Evolutionary conservation across 2,888 invertebrate genomes (phyloP).

Genomic region (Ophion ellenae): DNA sequence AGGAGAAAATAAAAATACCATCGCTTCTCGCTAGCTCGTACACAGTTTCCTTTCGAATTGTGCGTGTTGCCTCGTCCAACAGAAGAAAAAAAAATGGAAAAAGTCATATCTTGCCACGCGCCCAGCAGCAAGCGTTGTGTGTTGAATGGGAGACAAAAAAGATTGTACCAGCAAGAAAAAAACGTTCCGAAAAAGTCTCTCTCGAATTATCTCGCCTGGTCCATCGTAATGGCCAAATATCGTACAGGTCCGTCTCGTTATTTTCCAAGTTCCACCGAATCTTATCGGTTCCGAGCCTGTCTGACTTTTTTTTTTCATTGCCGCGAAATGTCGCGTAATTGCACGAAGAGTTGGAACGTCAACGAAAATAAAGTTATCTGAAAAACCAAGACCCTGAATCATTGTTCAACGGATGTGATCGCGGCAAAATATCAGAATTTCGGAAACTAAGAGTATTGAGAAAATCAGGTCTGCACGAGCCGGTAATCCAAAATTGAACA

Average conservation of each 20-base stretch:
- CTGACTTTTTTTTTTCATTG: background rate
- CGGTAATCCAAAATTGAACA: background rate
- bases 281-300: background rate
- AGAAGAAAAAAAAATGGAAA: conserved; percentile 22
- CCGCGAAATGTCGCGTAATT: background rate
- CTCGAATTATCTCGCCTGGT: background rate
- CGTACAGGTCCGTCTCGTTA: background rate
- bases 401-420: background rate
- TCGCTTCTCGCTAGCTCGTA: conserved; percentile 46
- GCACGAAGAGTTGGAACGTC: background rate
- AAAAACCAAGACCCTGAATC: background rate
- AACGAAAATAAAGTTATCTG: background rate
- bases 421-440: background rate
- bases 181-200: background rate
- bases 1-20: conserved; percentile 51
- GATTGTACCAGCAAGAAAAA: background rate
- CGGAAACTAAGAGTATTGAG: background rate
- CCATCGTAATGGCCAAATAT: background rate
- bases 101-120: background rate
- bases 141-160: background rate
- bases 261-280: background rate
- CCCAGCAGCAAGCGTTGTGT: background rate
- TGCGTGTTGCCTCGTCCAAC: conserved; percentile 52
- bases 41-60: conserved; percentile 52
- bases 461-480: too few relatives aligned